These are phyloP conservation scores for Hylaeus volcanicus DNA, from an alignment of 1,140 invertebrate genomes.

Conservation along the genomic window DNA sequence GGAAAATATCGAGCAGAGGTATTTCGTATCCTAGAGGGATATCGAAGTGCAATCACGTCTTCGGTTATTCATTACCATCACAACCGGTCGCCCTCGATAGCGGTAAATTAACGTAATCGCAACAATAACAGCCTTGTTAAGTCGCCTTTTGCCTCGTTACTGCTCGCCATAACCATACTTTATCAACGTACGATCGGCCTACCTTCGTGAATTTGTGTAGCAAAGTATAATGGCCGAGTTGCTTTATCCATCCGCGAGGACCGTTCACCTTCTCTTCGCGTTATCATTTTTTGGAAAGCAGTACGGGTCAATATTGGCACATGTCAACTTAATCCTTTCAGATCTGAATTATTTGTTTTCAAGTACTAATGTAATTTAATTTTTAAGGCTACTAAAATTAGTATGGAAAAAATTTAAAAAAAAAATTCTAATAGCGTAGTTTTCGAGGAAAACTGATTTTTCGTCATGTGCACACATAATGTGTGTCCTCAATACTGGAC, in stretches of 20 bases:
- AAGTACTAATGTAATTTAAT: too few species aligned
- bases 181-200: conserved; percentile 47
- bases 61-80: conserved; percentile 72
- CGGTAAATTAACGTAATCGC: conserved; percentile 73
- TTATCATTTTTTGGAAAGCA: conserved; percentile 56
- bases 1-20: neutral
- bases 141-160: conserved; percentile 67
- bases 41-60: conserved; percentile 56
- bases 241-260: conserved; percentile 55
- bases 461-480: too few species aligned
- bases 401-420: too few species aligned
- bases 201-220: conserved; percentile 62
- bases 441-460: too few species aligned
- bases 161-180: conserved; percentile 55
- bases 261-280: conserved; percentile 63
- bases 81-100: conserved; percentile 64
- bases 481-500: too few species aligned
- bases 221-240: conserved; percentile 66
- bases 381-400: too few species aligned
- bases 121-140: conserved; percentile 76
- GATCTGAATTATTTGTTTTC: too few species aligned
- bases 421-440: too few species aligned
- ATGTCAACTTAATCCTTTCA: too few species aligned
- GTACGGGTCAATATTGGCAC: too few species aligned
- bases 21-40: neutral